phyloP scores from a whole-genome alignment of 2,888 invertebrate species.

The Notodonta ziczac region DNA sequence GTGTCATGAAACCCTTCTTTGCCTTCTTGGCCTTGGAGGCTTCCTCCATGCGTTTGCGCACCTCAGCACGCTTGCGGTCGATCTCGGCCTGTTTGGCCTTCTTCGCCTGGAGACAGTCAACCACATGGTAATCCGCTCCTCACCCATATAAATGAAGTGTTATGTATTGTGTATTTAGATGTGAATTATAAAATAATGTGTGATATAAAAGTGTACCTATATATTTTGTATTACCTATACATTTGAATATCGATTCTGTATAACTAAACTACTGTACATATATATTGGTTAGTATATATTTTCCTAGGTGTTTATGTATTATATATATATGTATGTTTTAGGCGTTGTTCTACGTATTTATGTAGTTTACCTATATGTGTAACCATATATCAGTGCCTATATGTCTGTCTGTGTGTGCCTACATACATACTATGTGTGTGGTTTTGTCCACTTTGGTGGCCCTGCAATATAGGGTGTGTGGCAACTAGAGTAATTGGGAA shows the following conservation, averaged over 20 bases:
- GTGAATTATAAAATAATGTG: too few relatives aligned
- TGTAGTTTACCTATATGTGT: not conserved
- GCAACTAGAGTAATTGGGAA: slow-evolving; percentile 4
- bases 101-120: slow-evolving; percentile 90
- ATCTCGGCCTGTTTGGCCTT: slow-evolving; percentile 99
- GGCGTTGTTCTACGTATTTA: not conserved
- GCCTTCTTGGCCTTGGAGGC: slow-evolving; percentile 99
- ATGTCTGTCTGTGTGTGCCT: not conserved
- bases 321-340: not conserved
- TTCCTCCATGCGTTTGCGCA: slow-evolving; percentile 99
- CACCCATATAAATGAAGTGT: slow-evolving; percentile 13
- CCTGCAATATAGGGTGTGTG: slow-evolving; percentile 3
- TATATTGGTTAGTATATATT: slow-evolving; percentile 1
- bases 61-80: slow-evolving; percentile 99
- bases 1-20: slow-evolving; percentile 99
- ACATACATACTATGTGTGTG: too few relatives aligned
- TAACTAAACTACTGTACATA: not conserved
- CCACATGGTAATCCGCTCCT: slow-evolving; percentile 42
- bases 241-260: too few relatives aligned
- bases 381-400: not conserved
- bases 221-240: too few relatives aligned
- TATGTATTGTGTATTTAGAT: slow-evolving; percentile 14
- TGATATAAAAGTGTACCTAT: too few relatives aligned
- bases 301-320: not conserved
- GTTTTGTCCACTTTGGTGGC: not conserved